Base-by-base conservation (phyloP, 2,888 invertebrate species). In the Octonoba sinensis region DNA sequence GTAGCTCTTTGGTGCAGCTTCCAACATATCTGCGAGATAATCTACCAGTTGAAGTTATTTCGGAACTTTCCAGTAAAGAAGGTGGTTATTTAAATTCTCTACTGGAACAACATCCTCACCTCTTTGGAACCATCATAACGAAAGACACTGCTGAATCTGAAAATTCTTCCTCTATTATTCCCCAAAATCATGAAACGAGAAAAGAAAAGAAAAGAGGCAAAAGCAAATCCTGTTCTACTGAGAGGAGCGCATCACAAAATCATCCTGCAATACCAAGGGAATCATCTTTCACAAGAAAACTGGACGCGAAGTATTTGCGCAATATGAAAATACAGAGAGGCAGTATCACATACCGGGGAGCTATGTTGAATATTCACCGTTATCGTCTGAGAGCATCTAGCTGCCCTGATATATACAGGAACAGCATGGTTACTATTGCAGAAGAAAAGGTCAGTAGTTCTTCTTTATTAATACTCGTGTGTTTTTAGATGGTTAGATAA, bases 341-440 rank as follows among this genome's bases (percentile, higher is more conserved):
- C 44, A 86, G 86, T 60, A 90, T 95, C 72, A 95, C 95, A 1
- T 95, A 95, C 87, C 91, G 95, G 83, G 95, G 95, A 24, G 95
- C 95, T 0, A 95, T 95, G 93, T 89, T 95, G 77, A 94, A 95
- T 88, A 93, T 95, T 18, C 83, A 81, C 93, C 87, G 94, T 66
- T 95, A 95, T 88, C 90, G 94, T 64, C 90, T 95, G 67, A 90
- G 94, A 84, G 95, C 96, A 0, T 95, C 94, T 15, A 96, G 96
- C 77, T 96, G 96, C 87, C 96, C 96, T 0, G 95, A 96, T 88
- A 95, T 96, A 87, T 95, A 94, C 88, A 91, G 94, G 85, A 94
- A 94, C 88, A 94, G 94, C 0, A 94, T 94, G 93, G 93, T 93
- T 0, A 94, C 94, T 83, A 94, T 94, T 85, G 93, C 93, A 87